These are phyloP conservation scores for Uloborus diversus DNA, from an alignment of 1,140 invertebrate genomes.

Conservation along the genomic window DNA sequence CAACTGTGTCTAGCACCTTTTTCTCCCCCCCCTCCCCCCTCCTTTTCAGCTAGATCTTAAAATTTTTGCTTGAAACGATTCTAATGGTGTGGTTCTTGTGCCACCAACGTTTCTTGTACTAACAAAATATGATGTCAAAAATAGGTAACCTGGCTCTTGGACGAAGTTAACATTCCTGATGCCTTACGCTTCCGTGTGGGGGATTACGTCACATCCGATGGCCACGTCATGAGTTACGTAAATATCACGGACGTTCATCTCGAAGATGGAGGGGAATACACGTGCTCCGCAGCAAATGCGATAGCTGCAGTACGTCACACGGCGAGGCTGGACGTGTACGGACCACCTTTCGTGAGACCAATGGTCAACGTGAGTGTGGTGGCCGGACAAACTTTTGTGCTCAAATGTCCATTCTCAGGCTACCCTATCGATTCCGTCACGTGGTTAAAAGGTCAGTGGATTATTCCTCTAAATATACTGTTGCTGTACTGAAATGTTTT, in stretches of 20 bases:
- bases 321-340: constrained; percentile 83
- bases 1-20: background rate
- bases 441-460: constrained; percentile 70
- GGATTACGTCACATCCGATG: constrained; percentile 89
- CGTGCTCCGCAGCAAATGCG: constrained; percentile 84
- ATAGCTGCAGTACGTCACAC: constrained; percentile 77
- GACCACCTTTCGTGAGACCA: constrained; percentile 63
- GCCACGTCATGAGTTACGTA: constrained; percentile 92
- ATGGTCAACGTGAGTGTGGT: constrained; percentile 67
- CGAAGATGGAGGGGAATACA: constrained; percentile 92
- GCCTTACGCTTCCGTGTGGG: constrained; percentile 70
- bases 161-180: constrained; percentile 69
- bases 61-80: too few species aligned
- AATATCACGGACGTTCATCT: constrained; percentile 89
- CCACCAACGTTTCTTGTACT: too few species aligned
- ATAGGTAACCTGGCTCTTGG: constrained; percentile 94
- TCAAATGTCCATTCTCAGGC: constrained; percentile 62
- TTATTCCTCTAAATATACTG: too few species aligned
- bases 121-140: too few species aligned
- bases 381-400: constrained; percentile 64
- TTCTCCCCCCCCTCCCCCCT: too few species aligned
- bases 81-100: too few species aligned
- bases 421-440: constrained; percentile 63
- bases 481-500: background rate
- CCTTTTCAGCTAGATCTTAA: too few species aligned